Percentiles rank a stretch among this genome's conserved stretches.
These are phyloP conservation scores for Propithecus perrieri DNA, from an alignment of 2,797 vertebrate species.

Conservation along the genomic window DNA sequence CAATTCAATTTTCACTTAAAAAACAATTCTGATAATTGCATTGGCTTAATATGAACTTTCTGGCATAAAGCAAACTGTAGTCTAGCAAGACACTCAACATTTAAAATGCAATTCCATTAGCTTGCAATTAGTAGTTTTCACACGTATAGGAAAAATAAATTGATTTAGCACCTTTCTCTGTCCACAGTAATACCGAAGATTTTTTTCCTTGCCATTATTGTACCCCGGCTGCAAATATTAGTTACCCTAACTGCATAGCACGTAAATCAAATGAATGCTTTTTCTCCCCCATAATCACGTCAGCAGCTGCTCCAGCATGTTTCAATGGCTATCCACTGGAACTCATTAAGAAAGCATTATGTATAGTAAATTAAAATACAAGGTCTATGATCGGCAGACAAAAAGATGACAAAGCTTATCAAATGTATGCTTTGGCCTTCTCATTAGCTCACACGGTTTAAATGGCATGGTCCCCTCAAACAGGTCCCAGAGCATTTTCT, in stretches of 20 bases:
- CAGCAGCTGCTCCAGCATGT: slow-evolving; percentile 83
- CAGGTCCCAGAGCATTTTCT: slow-evolving; percentile 57
- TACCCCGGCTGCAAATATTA: slow-evolving; percentile 85
- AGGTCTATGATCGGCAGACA: slow-evolving; percentile 86
- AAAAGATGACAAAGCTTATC: slow-evolving; percentile 88
- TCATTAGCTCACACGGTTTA: slow-evolving; percentile 83
- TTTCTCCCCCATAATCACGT: slow-evolving; percentile 77
- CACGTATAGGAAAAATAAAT: slow-evolving; percentile 84
- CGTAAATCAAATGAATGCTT: slow-evolving; percentile 85
- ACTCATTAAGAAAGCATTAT: slow-evolving; percentile 89
- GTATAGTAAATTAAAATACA: slow-evolving; percentile 88
- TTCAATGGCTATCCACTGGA: slow-evolving; percentile 86
- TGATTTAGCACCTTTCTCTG: slow-evolving; percentile 85
- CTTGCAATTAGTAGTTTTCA: slow-evolving; percentile 86
- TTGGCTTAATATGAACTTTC: slow-evolving; percentile 80
- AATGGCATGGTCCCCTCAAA: slow-evolving; percentile 80
- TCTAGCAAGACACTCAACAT: slow-evolving; percentile 75
- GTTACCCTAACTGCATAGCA: slow-evolving; percentile 84
- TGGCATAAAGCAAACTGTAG: slow-evolving; percentile 73
- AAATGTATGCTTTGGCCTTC: slow-evolving; percentile 84
- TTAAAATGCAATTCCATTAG: slow-evolving; percentile 80
- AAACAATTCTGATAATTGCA: slow-evolving; percentile 77
- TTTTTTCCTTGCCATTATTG: slow-evolving; percentile 72
- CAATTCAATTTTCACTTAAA: slow-evolving; percentile 80
- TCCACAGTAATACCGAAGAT: slow-evolving; percentile 75